A percentile compares a stretch with the other conserved stretches of the same genome.
These are phyloP conservation scores for Nesoenas mayeri DNA, from an alignment of 2,113 vertebrate species.

Conservation along the genomic window DNA sequence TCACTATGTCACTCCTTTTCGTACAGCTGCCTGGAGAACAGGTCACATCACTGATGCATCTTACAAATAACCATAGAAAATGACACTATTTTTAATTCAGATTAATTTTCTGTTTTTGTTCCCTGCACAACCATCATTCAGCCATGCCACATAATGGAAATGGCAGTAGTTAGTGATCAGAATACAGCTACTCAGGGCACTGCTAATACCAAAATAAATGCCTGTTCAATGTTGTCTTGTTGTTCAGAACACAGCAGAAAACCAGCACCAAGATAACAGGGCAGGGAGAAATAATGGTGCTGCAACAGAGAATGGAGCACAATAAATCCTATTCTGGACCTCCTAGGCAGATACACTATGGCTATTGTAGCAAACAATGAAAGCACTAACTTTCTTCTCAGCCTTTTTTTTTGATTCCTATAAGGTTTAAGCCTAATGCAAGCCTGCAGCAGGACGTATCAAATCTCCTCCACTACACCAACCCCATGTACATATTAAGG, in stretches of 20 bases:
- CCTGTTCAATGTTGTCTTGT: not conserved
- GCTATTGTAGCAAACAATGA: not conserved
- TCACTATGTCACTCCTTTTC: not conserved
- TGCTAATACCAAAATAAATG: not conserved
- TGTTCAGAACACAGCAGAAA: not conserved
- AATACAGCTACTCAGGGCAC: not conserved
- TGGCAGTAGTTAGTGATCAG: not conserved
- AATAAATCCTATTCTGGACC: not conserved
- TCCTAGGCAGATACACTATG: not conserved
- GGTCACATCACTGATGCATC: not conserved
- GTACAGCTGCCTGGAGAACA: not conserved
- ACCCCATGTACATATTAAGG: not conserved
- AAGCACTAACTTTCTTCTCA: not conserved
- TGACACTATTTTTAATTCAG: conserved; percentile 3
- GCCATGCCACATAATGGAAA: not conserved
- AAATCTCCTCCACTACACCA: not conserved
- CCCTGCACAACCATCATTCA: not conserved
- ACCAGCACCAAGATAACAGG: not conserved
- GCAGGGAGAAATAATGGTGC: not conserved
- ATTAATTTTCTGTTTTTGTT: conserved; percentile 25
- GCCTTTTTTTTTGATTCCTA: not conserved
- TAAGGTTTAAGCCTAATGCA: not conserved
- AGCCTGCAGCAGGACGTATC: not conserved
- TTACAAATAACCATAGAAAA: not conserved
- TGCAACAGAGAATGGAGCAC: not conserved